A percentile compares a stretch with the other conserved stretches of the same genome.
phyloP scores from a whole-genome alignment of 1,140 invertebrate species.

The Diachasmimorpha longicaudata region DNA sequence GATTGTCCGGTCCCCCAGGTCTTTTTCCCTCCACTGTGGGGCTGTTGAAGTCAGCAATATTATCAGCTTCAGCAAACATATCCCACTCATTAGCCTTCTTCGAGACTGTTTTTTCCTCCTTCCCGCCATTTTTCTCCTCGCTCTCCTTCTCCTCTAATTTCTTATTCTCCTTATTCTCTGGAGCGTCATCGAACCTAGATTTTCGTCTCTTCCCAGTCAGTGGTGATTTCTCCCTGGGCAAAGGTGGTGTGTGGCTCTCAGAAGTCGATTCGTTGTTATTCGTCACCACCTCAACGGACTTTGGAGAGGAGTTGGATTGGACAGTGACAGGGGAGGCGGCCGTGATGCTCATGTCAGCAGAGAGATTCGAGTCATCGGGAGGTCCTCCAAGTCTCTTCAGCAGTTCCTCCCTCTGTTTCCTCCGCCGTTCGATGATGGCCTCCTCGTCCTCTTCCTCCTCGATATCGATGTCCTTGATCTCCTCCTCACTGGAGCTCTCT shows the following conservation, averaged over 20 bases:
- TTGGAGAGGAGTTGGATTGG: constrained; percentile 47
- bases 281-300: constrained; percentile 44
- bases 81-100: constrained; percentile 74
- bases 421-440: constrained; percentile 87
- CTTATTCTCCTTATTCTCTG: constrained; percentile 34
- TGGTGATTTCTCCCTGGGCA: constrained; percentile 50
- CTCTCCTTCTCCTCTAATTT: background rate
- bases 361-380: constrained; percentile 69
- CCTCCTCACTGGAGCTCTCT: constrained; percentile 69
- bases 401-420: constrained; percentile 89
- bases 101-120: constrained; percentile 49
- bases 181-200: constrained; percentile 52
- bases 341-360: constrained; percentile 47
- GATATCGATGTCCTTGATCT: constrained; percentile 76
- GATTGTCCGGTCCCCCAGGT: constrained; percentile 79
- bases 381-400: constrained; percentile 73
- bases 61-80: constrained; percentile 90
- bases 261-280: constrained; percentile 55
- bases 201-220: constrained; percentile 48
- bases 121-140: constrained; percentile 46
- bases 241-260: constrained; percentile 59
- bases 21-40: constrained; percentile 74
- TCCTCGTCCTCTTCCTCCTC: constrained; percentile 96
- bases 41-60: constrained; percentile 82
- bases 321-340: constrained; percentile 47